phyloP scores from a whole-genome alignment of 30 jellyfish, hydroid and myxozoan genomes.

The Cassiopea xamachana region DNA sequence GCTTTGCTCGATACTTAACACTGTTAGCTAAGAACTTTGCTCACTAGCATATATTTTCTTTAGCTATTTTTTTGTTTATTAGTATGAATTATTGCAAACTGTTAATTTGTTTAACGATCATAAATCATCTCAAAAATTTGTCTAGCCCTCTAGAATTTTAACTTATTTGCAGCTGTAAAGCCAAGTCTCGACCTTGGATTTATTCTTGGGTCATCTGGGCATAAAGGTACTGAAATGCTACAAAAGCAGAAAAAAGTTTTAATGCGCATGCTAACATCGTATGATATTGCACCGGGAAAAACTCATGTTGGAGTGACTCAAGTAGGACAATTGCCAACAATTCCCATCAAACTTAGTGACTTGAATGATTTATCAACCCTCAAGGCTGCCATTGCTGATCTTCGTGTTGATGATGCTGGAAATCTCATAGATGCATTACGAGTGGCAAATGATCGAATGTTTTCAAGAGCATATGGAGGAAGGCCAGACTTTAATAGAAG shows the following conservation, averaged over 20 bases:
- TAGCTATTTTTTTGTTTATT: too few relatives aligned
- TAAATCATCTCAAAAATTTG: too few relatives aligned
- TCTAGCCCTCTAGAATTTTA: too few relatives aligned
- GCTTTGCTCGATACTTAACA: too few relatives aligned
- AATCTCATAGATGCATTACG: constrained; percentile 21
- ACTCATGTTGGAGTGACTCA: constrained; percentile 77
- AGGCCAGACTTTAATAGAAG: constrained; percentile 73
- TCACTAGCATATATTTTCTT: too few relatives aligned
- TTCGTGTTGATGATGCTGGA: constrained; percentile 10
- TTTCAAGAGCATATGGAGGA: constrained; percentile 69
- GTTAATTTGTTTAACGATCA: too few relatives aligned
- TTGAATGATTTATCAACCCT: background rate
- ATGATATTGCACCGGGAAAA: constrained; percentile 62
- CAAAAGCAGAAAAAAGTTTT: constrained; percentile 50
- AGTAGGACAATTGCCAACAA: constrained; percentile 39
- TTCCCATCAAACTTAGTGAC: constrained; percentile 51
- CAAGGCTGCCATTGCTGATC: background rate
- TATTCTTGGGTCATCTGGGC: constrained; percentile 68
- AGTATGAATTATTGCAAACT: too few relatives aligned
- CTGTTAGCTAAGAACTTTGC: too few relatives aligned
- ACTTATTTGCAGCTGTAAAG: constrained; percentile 6
- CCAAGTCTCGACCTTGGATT: constrained; percentile 74
- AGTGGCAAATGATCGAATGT: constrained; percentile 31
- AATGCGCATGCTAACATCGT: constrained; percentile 67
- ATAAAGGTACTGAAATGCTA: constrained; percentile 30